phyloP scores from a whole-genome alignment of 2,888 invertebrate genomes.

The Conistra vaccinii region DNA sequence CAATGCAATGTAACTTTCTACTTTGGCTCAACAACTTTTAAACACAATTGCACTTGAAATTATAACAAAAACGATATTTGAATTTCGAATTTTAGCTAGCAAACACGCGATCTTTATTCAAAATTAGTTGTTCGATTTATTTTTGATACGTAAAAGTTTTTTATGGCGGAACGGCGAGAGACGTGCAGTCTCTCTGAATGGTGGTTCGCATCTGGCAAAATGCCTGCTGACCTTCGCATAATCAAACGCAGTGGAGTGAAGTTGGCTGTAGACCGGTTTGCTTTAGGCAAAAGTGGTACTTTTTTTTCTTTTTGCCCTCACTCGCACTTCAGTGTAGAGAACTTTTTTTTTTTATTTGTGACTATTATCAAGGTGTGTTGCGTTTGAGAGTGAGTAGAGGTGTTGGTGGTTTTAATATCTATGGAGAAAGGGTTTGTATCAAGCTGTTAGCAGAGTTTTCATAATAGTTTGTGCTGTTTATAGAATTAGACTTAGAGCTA shows the following conservation, averaged over 20 bases:
- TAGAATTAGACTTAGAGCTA: not conserved
- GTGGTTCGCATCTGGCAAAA: slow-evolving; percentile 77
- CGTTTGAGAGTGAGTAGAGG: slow-evolving; percentile 36
- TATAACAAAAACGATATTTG: slow-evolving; percentile 37
- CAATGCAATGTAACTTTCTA: slow-evolving; percentile 82
- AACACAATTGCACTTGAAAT: slow-evolving; percentile 54
- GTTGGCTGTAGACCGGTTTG: slow-evolving; percentile 85
- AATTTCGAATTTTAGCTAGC: slow-evolving; percentile 33
- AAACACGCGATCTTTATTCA: slow-evolving; percentile 54
- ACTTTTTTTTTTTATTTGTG: slow-evolving; percentile 57
- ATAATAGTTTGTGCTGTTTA: not conserved
- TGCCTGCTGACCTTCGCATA: slow-evolving; percentile 81
- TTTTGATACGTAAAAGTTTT: slow-evolving; percentile 77
- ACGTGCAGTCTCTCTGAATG: slow-evolving; percentile 70
- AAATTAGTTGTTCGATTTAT: slow-evolving; percentile 69
- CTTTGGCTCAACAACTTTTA: slow-evolving; percentile 66
- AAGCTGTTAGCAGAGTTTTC: not conserved
- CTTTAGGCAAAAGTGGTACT: slow-evolving; percentile 87
- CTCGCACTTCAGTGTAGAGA: slow-evolving; percentile 68
- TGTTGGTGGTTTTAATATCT: not conserved
- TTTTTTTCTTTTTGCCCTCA: slow-evolving; percentile 74
- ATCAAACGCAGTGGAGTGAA: slow-evolving; percentile 83
- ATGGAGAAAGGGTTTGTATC: not conserved
- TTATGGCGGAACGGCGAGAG: slow-evolving; percentile 54
- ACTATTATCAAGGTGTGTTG: slow-evolving; percentile 43